Base-by-base conservation (phyloP, 1,140 invertebrate species). In the Lucilia sericata region DNA sequence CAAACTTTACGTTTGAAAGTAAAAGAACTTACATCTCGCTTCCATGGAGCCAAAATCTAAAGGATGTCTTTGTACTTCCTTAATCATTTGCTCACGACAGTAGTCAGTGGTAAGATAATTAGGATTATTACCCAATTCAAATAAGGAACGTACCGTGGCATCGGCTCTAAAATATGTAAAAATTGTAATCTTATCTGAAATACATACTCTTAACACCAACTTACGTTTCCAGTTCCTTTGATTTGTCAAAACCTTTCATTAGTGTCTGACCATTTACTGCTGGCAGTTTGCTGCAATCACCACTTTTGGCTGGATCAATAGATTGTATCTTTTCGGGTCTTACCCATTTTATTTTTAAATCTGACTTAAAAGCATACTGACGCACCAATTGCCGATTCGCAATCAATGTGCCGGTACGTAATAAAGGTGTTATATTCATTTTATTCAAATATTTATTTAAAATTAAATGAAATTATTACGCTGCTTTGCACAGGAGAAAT, bases 301-400 rank as follows among this genome's bases (percentile, higher is more conserved):
- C 94, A 83, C 92, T 93, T 87, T 93, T 93, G 85, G 91, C 88
- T 2, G 93, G 92, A 84, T 92, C 90, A 74, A 88, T 89, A 83
- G 91, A 92, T 0, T 92, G 87, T 81, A 94, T 91, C 89, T 93
- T 93, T 84, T 92, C 91, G 2, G 94, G 94, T 47, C 92, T 90
- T 13, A 93, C 88, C 94, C 94, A 95, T 92, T 94, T 93, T 47
- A 95, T 94, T 88, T 94, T 94, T 81, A 93, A 89, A 85, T 93
- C 92, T n/a, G 92, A 92, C 87, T 93, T 93, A 83, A 92, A 92
- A 0, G 91, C 91, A 85, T 92, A 93, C 86, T 87, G 88, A 83
- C 86, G 88, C 74, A 86, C 84, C 36, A 87, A 87, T 85, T 89
- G 88, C 47, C 88, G 87, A 30, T 13, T 55, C 12, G 19, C 19